Evolutionary conservation across 1,140 invertebrate species (phyloP), one percentile per base, ranked within the genome.

Genomic region (Lasioglossum baleicum): DNA sequence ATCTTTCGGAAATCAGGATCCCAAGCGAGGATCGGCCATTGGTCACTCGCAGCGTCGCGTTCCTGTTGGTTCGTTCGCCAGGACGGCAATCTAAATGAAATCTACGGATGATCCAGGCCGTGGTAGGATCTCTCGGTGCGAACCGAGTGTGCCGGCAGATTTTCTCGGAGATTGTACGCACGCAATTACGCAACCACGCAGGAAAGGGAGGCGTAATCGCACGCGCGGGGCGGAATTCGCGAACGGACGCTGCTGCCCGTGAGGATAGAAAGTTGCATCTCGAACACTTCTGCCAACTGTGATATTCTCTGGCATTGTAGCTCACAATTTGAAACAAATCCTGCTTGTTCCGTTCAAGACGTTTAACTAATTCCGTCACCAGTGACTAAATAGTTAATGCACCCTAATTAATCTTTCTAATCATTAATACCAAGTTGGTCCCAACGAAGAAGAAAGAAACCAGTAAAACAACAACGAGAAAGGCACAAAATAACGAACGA

Each of bases 111-210:
- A 77, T 77, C 79, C 83, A 66, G 65, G n/a, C 35, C 35, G 70
- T 82, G 84, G 70, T 79, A 69, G 72, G 81, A 80, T 79, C 67
- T 56, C 64, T 44, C 42, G 66, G 84, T 81, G 68, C 66, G 17
- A 20, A 17, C 78, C 69, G 81, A 69, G 73, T 72, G 64, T 60
- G 78, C 63, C 82, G 77, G 83, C 63, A 86, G 82, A 88, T 88
- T 87, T 84, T 73, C 77, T 77, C 80, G 53, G 70, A 78, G 87
- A 90, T 90, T 88, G 66, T 31, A 65, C 79, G 67, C 85, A 89
- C 83, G 89, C 87, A 89, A 90, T 89, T 89, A 90, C 85, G 87
- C 87, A 90, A 90, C 80, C 22, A 77, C 65, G 65, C 65, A 68
- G 65, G 48, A 81, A 80, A 63, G 61, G 66, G 60, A 83, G 66